Evolutionary conservation across 2,797 vertebrate genomes (phyloP).

Genomic region (Liparis tanakae): DNA sequence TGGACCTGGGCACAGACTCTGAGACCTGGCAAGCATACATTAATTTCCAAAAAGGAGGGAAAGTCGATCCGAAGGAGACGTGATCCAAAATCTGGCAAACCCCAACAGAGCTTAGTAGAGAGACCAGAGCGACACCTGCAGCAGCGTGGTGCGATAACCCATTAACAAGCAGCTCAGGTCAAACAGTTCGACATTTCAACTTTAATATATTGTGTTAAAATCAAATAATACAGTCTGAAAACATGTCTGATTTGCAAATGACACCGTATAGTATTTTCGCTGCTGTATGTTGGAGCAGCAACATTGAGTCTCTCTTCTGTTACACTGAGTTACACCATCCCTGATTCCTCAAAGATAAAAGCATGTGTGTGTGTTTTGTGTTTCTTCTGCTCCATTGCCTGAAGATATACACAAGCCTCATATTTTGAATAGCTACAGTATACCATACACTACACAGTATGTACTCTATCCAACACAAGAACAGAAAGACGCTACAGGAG

Average conservation of each 20-base stretch:
- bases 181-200: not conserved
- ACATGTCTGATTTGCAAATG: not conserved
- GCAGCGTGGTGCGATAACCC: not conserved
- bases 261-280: not conserved
- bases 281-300: constrained; percentile 13
- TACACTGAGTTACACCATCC: constrained; percentile 43
- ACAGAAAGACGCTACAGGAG: not conserved
- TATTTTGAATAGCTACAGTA: not conserved
- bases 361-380: not conserved
- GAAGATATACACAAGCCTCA: not conserved
- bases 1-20: not conserved
- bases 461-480: not conserved
- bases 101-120: not conserved
- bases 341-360: constrained; percentile 40
- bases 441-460: not conserved
- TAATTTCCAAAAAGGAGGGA: not conserved
- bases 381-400: constrained; percentile 10
- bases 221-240: not conserved
- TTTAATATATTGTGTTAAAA: not conserved
- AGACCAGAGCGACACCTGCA: not conserved
- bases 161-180: not conserved
- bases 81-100: not conserved
- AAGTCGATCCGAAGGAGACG: not conserved
- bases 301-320: constrained; percentile 32
- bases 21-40: not conserved